These are phyloP conservation scores for Hydropotes inermis DNA, from an alignment of 2,113 vertebrate genomes.

Conservation along the genomic window DNA sequence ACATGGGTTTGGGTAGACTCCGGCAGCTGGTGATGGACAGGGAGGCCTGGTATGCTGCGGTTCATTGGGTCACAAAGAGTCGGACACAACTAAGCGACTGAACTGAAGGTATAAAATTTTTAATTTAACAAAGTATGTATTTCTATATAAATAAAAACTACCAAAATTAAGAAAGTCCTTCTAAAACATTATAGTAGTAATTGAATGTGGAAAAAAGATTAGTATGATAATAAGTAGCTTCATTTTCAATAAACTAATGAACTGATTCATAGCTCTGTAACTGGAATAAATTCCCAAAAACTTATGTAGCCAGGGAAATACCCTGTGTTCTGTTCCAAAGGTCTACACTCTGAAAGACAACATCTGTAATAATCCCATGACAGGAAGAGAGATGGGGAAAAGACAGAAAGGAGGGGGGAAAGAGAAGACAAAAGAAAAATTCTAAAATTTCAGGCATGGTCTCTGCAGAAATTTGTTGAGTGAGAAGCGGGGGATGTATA, in stretches of 20 bases:
- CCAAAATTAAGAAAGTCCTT: not conserved
- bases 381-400: not conserved
- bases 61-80: not conserved
- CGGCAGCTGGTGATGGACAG: not conserved
- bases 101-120: conserved; percentile 4
- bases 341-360: not conserved
- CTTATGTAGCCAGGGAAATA: not conserved
- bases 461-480: not conserved
- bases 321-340: not conserved
- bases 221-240: not conserved
- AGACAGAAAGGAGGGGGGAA: not conserved
- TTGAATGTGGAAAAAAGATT: conserved; percentile 15
- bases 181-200: not conserved
- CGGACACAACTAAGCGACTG: rapidly evolving
- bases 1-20: not conserved
- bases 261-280: not conserved
- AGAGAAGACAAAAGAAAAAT: not conserved
- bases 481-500: not conserved
- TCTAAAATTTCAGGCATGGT: not conserved
- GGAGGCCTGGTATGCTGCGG: not conserved
- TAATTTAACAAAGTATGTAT: not conserved
- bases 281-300: conserved; percentile 21
- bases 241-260: not conserved
- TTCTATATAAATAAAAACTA: not conserved
- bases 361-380: not conserved